Evolutionary conservation across 1,140 invertebrate genomes (phyloP), one percentile per base, ranked within the genome.

Genomic region (Limonius californicus): DNA sequence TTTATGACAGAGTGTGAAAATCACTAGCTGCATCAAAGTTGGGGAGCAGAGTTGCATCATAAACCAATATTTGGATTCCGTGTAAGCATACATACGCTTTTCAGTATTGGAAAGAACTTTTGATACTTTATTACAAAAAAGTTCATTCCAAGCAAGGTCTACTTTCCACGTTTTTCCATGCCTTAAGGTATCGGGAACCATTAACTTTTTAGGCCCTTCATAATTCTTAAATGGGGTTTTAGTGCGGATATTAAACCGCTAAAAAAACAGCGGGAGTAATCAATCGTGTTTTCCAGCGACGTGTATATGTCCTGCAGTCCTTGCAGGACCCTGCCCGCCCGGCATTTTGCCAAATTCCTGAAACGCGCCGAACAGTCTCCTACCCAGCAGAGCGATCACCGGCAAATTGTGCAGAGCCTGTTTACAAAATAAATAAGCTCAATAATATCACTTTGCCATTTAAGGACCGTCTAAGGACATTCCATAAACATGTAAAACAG

Each of bases 341-440:
- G 50, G 50, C 50, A 54, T 12, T 21, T 54, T 54, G 50, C 50
- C 50, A 54, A 54, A 19, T 54, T 19, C 12, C 20, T 54, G 50
- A 54, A 18, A 19, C 50, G 16, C 50, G 50, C 50, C 50, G 50
- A 54, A 18, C 4, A 19, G 50, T 54, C 50, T 54, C 42, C 42
- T 12, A 16, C 2, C 16, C 42, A 16, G 4, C 42, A 12, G 42
- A 43, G n/a, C 42, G 42, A 43, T 43, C n/a, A 43, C 16, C n/a
- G 42, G 12, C 2, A 43, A 27, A 45, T 45, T 45, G n/a, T 45
- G 16, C 42, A 45, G 42, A n/a, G 16, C 16, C 16, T 45, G 14
- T 45, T 45, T 45, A 45, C 23, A 27, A 27, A 27, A 27, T 27
- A 27, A 27, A 27, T 27, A 27, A 27, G 3, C 23, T 27, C 23